Evolutionary conservation across 2,113 vertebrate species (phyloP), one percentile per base, ranked within the genome.

Genomic region (Myiozetetes cayanensis): DNA sequence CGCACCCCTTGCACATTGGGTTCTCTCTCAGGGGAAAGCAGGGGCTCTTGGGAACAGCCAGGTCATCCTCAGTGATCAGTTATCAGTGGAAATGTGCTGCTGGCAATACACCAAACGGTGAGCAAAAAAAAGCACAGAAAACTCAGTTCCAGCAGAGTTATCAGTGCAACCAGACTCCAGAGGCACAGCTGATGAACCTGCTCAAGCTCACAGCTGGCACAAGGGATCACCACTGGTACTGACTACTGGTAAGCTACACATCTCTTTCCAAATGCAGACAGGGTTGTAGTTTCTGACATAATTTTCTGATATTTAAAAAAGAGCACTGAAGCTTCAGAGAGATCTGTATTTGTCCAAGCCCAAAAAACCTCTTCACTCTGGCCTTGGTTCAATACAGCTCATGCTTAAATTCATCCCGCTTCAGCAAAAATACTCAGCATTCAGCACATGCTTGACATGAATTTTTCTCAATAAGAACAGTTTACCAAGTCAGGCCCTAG

Each of bases 371-470:
- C 83, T 65, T 91, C 55, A 55, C 35, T 63, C 31, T 92, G 90
- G 87, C 82, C 84, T 76, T 56, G 63, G 39, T 67, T 96, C 93
- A 96, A 79, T 46, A 90, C 78, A 93, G 85, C 49, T 94, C 81
- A 90, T 33, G 47, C 75, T 78, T 84, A 95, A 90, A 91, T 97
- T 92, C 2, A 6, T 90, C 59, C 31, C 5, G 17, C 92, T 89
- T 95, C 87, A 85, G 84, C 73, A 92, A 91, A 89, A 90, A 90
- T 84, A 87, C 70, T 96, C 89, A 82, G 87, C 73, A 94, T 97
- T 97, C 89, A 94, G 85, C 74, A 90, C 85, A 87, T 62, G 92
- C 41, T 78, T 21, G 24, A 72, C 74, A 67, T 6, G 41, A 84
- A 61, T 41, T 78, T 80, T 89, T 88, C 79, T 93, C 85, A 95